Evolutionary conservation across 1,140 invertebrate genomes (phyloP).

Genomic region (Sitobion miscanthi): DNA sequence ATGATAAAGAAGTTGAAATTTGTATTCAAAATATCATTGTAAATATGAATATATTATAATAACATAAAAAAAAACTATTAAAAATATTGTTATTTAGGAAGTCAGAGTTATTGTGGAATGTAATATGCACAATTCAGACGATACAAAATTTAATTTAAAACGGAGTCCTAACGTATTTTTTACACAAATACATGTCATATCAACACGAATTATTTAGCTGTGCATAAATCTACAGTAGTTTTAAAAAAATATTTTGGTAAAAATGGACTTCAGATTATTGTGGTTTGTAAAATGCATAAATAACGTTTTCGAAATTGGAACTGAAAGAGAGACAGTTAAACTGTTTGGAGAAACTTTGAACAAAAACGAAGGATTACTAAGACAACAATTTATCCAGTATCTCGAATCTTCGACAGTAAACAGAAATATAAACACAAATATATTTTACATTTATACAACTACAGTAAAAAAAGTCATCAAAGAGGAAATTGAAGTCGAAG

Average conservation of each 20-base stretch:
- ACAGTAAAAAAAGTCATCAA: constrained; percentile 26
- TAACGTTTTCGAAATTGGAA: constrained; percentile 38
- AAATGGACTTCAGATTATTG: constrained; percentile 28
- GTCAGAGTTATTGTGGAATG: background rate
- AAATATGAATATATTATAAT: background rate
- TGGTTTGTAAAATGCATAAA: constrained; percentile 51
- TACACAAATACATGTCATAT: background rate
- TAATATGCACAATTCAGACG: background rate
- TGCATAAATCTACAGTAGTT: background rate
- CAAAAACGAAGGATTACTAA: background rate
- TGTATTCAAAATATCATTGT: no score
- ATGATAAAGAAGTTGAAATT: no score
- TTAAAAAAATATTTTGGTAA: background rate
- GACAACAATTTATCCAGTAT: background rate
- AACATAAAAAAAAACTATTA: background rate
- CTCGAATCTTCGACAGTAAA: background rate
- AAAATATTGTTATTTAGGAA: background rate
- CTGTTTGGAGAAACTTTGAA: constrained; percentile 19
- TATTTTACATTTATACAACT: constrained; percentile 24
- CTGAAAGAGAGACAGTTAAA: background rate
- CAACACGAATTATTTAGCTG: background rate
- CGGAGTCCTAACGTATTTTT: background rate
- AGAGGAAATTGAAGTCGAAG: constrained; percentile 46
- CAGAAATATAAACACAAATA: background rate
- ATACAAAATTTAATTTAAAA: background rate